Percentiles rank a stretch among this genome's conserved stretches.
Conservation (phyloP, 2,888 invertebrate species). For the Protonemura montana region DNA sequence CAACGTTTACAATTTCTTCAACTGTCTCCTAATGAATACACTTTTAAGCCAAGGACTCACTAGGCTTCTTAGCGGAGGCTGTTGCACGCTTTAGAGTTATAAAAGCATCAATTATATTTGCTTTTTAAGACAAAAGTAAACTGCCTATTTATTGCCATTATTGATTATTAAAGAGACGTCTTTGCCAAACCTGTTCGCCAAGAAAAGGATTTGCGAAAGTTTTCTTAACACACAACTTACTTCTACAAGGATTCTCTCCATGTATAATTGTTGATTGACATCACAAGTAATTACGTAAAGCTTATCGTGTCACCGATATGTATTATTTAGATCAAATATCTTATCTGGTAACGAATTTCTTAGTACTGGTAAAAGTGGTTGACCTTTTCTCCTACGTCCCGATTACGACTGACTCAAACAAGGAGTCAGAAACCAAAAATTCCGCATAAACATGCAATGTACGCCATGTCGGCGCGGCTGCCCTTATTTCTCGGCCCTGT, state of each 20-base stretch:
- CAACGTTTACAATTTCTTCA: no score
- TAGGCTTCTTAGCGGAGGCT: background rate
- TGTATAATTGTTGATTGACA: background rate
- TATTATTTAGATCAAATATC: conserved; percentile 7
- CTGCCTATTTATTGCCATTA: background rate
- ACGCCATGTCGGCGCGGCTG: background rate
- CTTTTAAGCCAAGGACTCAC: background rate
- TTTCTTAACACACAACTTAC: background rate
- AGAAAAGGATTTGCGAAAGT: background rate
- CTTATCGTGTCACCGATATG: conserved; percentile 2
- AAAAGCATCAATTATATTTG: background rate
- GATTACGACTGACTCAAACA: background rate
- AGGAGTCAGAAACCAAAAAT: background rate
- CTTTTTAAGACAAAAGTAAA: background rate
- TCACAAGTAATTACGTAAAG: background rate
- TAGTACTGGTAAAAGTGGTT: background rate
- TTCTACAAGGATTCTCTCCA: background rate
- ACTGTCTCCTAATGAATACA: no score
- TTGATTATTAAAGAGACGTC: background rate
- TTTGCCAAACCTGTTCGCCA: background rate
- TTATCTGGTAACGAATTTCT: background rate
- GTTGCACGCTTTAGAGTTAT: background rate
- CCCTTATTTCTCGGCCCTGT: background rate
- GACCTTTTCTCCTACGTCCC: background rate
- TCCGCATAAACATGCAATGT: background rate